Percentiles rank a stretch among this genome's conserved stretches.
Evolutionary conservation across 2,113 vertebrate species (phyloP).

Genomic region (Ginglymostoma cirratum): DNA sequence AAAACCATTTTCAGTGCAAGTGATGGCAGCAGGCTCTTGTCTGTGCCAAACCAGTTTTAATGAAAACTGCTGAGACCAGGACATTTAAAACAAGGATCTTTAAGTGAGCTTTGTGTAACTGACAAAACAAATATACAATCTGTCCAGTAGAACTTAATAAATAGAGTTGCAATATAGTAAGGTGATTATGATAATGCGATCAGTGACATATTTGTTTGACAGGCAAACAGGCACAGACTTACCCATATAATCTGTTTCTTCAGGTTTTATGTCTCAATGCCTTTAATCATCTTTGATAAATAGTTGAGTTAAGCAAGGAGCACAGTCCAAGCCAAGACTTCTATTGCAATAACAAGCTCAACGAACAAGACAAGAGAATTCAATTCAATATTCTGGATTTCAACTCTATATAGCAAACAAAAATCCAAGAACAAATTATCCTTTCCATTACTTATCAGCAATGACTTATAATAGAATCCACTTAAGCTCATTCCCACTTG

Average conservation of each 20-base stretch:
- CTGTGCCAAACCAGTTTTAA: too few species aligned
- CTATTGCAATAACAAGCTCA: not conserved
- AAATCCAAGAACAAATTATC: not conserved
- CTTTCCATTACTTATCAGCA: not conserved
- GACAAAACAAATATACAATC: constrained; percentile 14
- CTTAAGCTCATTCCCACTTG: not conserved
- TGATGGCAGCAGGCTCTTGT: not conserved
- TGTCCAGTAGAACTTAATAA: not conserved
- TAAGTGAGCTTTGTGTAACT: constrained; percentile 1
- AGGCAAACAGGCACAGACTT: constrained; percentile 36
- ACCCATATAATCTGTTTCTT: constrained; percentile 31
- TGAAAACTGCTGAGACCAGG: not conserved
- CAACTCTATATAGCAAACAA: not conserved
- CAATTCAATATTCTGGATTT: not conserved
- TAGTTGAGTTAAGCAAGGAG: not conserved
- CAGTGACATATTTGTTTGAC: constrained; percentile 29
- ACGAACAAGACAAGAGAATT: not conserved
- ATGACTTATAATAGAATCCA: not conserved
- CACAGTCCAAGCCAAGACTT: not conserved
- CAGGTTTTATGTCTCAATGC: not conserved
- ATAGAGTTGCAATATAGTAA: constrained; percentile 19
- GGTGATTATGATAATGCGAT: constrained; percentile 34
- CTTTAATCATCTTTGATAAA: constrained; percentile 35
- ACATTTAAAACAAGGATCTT: not conserved
- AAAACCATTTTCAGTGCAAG: not conserved